phyloP scores from a whole-genome alignment of 2,113 vertebrate species.

The Isichthys henryi region DNA sequence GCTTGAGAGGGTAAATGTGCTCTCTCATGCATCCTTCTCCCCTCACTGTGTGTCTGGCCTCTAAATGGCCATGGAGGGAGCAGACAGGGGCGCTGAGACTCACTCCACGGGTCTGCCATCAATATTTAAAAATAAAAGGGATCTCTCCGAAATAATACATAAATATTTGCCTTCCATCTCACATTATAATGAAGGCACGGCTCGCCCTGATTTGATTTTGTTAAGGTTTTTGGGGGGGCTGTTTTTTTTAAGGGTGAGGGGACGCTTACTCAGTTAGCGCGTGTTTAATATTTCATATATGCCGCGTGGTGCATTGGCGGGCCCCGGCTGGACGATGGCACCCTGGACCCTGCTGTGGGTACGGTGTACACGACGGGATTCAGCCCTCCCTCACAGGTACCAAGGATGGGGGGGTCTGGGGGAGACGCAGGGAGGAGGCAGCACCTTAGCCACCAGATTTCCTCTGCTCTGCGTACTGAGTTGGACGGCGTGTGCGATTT shows the following conservation, averaged over 20 bases:
- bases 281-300: neutral
- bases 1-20: slow-evolving; percentile 12
- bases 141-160: slow-evolving; percentile 2
- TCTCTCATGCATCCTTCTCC: slow-evolving; percentile 1
- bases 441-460: neutral
- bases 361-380: neutral
- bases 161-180: slow-evolving; percentile 12
- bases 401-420: neutral
- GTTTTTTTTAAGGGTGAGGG: neutral
- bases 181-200: slow-evolving; percentile 10
- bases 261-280: neutral
- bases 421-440: neutral
- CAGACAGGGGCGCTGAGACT: neutral
- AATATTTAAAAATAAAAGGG: slow-evolving; percentile 7
- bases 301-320: neutral
- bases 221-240: neutral
- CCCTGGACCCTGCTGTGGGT: neutral
- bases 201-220: neutral
- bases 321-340: neutral
- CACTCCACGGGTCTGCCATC: neutral
- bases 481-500: neutral
- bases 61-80: slow-evolving; percentile 3
- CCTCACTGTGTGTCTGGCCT: slow-evolving; percentile 6
- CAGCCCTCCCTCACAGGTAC: neutral
- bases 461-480: neutral